Evolutionary conservation across 2,113 vertebrate species (phyloP).

Genomic region (Callopanchax toddi): DNA sequence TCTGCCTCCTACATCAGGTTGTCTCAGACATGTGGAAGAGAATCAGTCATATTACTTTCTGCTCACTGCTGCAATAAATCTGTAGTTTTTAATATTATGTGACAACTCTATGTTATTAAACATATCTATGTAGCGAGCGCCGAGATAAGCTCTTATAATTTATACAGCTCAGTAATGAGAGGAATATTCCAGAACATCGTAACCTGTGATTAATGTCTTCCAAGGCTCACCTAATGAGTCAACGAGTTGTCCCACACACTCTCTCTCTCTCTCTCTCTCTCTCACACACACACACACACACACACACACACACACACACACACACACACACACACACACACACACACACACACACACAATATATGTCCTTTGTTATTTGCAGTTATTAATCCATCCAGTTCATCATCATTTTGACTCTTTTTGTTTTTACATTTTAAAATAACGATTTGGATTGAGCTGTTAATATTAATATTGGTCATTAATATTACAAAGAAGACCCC

Average conservation of each 20-base stretch:
- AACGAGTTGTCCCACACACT: too few species aligned
- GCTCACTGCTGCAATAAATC: slow-evolving; percentile 34
- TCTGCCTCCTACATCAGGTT: slow-evolving; percentile 25
- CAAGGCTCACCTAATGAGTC: slow-evolving; percentile 45
- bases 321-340: background rate
- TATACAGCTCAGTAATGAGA: slow-evolving; percentile 47
- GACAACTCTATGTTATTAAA: slow-evolving; percentile 48
- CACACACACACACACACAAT: too few species aligned
- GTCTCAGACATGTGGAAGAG: slow-evolving; percentile 64
- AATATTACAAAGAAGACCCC: too few species aligned
- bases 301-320: too few species aligned
- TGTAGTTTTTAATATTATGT: slow-evolving; percentile 32
- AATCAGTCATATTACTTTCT: slow-evolving; percentile 16
- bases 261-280: too few species aligned
- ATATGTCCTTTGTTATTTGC: too few species aligned
- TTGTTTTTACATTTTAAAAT: too few species aligned
- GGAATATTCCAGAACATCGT: slow-evolving; percentile 56
- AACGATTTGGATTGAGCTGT: too few species aligned
- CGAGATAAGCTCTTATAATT: slow-evolving; percentile 51
- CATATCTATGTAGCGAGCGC: slow-evolving; percentile 37
- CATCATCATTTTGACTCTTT: too few species aligned
- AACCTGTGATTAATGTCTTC: slow-evolving; percentile 53
- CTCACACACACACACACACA: too few species aligned
- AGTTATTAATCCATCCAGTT: too few species aligned
- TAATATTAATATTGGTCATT: too few species aligned